Base-by-base conservation (phyloP, 2,113 vertebrate genomes). In the Corythoichthys intestinalis region DNA sequence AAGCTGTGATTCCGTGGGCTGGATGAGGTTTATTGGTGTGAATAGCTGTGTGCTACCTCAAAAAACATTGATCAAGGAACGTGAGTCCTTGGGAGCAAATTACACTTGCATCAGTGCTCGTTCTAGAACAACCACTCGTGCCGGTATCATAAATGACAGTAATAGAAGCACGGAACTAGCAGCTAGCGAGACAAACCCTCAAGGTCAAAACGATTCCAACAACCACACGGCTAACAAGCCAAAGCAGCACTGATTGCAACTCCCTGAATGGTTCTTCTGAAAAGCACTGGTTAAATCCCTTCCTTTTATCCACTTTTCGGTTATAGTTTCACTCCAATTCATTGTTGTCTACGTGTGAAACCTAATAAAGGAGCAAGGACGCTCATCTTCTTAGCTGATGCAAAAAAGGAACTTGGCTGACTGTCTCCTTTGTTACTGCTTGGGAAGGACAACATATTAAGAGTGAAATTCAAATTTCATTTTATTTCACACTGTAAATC, bases 91-190 rank as follows among this genome's bases (percentile, higher is more conserved):
- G 14, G 62, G n/a, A 34, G 50, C 11, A 54, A 46, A 59, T 39
- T 35, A 39, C 8, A 44, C 46, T 57, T 65, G 35, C 53, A 65
- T 28, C 34, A 46, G 6, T 8, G 50, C 37, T 20, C 35, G 50
- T 35, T 9, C 47, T 63, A 13, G 6, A 68, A 48, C 67, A 83
- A 76, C 75, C 69, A 70, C 64, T 0, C 9, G 10, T 68, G 69
- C 76, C 72, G 47, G 56, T 57, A 17, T 64, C 47, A 56, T 77
- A 65, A 79, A 80, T 65, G 50, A 58, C 69, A 48, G 44, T 35
- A 65, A 72, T 58, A 66, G 46, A 6, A 17, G 15, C 8, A 44
- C 8, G 17, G 58, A 17, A 61, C 13, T 1, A 41, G 59, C 52
- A 48, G 39, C 48, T 6, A 11, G 66, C 57, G 56, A 69, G 46